phyloP scores from a whole-genome alignment of 2,888 invertebrate species.

The Gastracanthus pulcherrimus region DNA sequence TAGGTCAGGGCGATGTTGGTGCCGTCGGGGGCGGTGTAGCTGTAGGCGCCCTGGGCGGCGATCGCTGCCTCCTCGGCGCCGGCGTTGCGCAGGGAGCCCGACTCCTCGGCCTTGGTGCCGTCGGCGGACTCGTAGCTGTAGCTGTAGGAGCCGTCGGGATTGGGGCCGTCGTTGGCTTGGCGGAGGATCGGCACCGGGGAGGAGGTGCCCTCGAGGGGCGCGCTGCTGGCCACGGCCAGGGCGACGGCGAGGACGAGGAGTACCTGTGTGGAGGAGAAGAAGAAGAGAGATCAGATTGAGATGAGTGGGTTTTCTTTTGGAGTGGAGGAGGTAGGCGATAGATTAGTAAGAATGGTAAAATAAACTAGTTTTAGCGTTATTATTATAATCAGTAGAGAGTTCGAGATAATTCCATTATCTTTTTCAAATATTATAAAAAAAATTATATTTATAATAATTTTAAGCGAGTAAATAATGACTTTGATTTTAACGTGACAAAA shows the following conservation, averaged over 20 bases:
- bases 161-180: constrained; percentile 71
- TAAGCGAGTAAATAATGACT: no score
- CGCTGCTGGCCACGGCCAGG: constrained; percentile 60
- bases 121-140: constrained; percentile 77
- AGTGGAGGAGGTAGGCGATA: no score
- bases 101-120: constrained; percentile 77
- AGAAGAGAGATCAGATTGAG: no score
- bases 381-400: no score
- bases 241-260: constrained; percentile 61
- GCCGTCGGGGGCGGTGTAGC: constrained; percentile 76
- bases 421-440: no score
- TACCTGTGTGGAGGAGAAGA: no score
- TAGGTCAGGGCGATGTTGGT: constrained; percentile 78
- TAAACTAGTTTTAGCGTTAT: no score
- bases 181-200: constrained; percentile 70
- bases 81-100: constrained; percentile 65
- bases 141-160: constrained; percentile 73
- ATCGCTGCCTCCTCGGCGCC: constrained; percentile 63
- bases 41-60: constrained; percentile 73
- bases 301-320: no score
- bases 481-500: no score
- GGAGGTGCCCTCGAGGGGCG: constrained; percentile 61
- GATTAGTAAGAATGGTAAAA: no score
- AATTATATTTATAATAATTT: no score
- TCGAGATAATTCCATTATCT: no score